phyloP scores from a whole-genome alignment of 2,113 vertebrate species.

The Antechinus stuartii region DNA sequence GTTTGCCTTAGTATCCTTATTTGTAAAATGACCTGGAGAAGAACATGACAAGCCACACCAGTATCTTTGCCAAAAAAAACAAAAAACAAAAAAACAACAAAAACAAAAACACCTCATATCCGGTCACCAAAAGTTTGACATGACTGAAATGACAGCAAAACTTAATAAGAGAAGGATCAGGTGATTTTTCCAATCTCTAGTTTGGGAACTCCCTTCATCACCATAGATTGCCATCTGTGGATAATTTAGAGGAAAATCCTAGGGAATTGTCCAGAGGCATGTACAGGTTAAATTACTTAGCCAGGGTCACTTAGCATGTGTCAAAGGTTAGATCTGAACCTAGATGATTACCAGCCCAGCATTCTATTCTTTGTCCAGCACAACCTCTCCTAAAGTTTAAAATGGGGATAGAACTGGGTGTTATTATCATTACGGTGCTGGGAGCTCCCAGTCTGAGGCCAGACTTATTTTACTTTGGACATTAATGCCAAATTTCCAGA shows the following conservation, averaged over 20 bases:
- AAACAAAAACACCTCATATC: neutral
- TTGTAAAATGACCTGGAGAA: neutral
- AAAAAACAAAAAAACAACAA: too few relatives aligned
- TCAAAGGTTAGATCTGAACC: neutral
- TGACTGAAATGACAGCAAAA: neutral
- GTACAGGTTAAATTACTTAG: neutral
- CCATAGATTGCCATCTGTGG: neutral
- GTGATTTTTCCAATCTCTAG: neutral
- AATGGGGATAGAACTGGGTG: neutral
- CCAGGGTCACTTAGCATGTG: neutral
- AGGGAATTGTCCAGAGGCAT: neutral
- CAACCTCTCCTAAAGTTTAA: neutral
- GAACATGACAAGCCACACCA: neutral
- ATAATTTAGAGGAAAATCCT: neutral
- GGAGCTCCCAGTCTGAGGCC: neutral
- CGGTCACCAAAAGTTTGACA: neutral
- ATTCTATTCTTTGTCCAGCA: neutral
- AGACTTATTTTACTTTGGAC: neutral
- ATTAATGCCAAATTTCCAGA: neutral
- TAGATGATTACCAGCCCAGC: neutral
- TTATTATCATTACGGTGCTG: neutral
- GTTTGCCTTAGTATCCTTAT: neutral
- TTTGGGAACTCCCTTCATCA: neutral
- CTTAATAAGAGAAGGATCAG: neutral
- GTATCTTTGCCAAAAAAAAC: neutral